phyloP scores from a whole-genome alignment of 2,888 invertebrate species.

The Dynastes tityus region DNA sequence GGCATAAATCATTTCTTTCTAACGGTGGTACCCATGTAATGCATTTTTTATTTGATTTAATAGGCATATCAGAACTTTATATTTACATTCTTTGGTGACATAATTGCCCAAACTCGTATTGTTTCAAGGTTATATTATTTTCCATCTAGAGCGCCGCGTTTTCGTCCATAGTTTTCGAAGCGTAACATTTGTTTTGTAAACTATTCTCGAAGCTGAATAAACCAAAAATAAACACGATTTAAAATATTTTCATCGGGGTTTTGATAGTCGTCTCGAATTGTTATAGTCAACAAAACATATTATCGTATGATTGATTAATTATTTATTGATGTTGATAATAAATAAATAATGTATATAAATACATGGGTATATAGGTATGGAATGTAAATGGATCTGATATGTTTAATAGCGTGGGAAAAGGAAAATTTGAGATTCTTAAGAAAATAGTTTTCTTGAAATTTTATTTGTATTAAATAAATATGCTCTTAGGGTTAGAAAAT shows the following conservation, averaged over 20 bases:
- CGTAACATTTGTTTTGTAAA: constrained; percentile 24
- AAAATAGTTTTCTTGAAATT: no score
- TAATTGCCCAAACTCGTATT: constrained; percentile 41
- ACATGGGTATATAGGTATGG: no score
- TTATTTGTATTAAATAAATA: no score
- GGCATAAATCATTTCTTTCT: no score
- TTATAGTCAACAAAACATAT: constrained; percentile 10
- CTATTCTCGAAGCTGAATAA: constrained; percentile 9
- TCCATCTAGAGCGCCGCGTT: neutral
- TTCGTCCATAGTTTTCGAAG: neutral
- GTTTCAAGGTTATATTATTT: constrained; percentile 36
- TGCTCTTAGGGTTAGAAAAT: no score
- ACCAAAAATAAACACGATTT: neutral
- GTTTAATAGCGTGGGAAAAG: no score
- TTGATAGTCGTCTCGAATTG: neutral
- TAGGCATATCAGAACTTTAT: constrained; percentile 2
- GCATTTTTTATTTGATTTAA: neutral
- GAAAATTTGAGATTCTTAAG: no score
- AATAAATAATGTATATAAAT: no score
- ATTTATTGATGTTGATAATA: no score
- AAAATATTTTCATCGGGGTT: constrained; percentile 12
- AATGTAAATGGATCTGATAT: no score
- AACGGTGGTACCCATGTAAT: no score
- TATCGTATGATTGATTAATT: neutral
- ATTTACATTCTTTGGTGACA: constrained; percentile 43